These are phyloP conservation scores for Pipistrellus kuhlii DNA, from an alignment of 2,797 vertebrate species.

Conservation along the genomic window DNA sequence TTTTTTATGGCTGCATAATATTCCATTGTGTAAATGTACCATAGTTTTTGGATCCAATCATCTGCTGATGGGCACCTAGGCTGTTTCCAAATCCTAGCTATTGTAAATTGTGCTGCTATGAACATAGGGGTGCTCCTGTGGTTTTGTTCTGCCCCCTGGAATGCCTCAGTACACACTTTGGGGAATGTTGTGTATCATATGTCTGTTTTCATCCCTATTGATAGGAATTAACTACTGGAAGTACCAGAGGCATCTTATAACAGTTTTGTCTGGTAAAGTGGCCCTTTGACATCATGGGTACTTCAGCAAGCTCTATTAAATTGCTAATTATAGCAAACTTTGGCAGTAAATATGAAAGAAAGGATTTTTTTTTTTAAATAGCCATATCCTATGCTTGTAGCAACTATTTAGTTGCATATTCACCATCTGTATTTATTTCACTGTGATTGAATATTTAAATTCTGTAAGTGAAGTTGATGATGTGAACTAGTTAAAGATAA, in stretches of 20 bases:
- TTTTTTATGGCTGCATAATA: too few relatives aligned
- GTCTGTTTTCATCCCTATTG: neutral
- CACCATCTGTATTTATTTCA: slow-evolving; percentile 42
- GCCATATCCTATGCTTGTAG: neutral
- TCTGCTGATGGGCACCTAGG: too few relatives aligned
- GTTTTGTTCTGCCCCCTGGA: slow-evolving; percentile 1
- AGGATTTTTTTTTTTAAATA: neutral
- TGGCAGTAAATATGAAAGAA: neutral
- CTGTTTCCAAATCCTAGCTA: too few relatives aligned
- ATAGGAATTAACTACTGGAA: slow-evolving; percentile 10
- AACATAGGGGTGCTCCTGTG: neutral
- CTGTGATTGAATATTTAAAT: slow-evolving; percentile 43
- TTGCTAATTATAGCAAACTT: neutral
- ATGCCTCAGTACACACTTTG: neutral
- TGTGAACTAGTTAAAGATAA: slow-evolving; percentile 9
- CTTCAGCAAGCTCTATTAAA: slow-evolving; percentile 22
- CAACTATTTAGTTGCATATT: slow-evolving; percentile 19
- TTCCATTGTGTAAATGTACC: too few relatives aligned
- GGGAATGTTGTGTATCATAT: neutral
- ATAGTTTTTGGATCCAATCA: too few relatives aligned
- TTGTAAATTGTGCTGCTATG: too few relatives aligned
- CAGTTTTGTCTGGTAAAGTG: slow-evolving; percentile 16
- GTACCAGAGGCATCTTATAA: neutral
- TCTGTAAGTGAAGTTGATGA: neutral
- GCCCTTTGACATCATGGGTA: neutral